Percentiles rank a stretch among this genome's conserved stretches.
Conservation (phyloP, 2,113 vertebrate genomes). For the Poicephalus meyeri region DNA sequence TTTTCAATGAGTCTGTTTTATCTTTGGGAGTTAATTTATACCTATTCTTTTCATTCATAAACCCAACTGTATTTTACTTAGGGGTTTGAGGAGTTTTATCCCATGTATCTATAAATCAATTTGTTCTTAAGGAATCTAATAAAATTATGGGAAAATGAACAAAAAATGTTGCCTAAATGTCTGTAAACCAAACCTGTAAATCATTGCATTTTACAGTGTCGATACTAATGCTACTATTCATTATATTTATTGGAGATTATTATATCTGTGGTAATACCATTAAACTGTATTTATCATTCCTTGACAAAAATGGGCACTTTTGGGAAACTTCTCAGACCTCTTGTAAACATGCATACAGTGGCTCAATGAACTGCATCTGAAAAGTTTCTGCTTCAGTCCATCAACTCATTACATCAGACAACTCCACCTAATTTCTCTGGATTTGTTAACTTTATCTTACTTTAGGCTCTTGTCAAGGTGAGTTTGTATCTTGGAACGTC, state of each 20-base stretch:
- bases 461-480: background rate
- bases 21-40: background rate
- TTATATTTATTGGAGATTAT: background rate
- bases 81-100: background rate
- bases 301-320: background rate
- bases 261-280: background rate
- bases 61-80: background rate
- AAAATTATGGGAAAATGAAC: background rate
- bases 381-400: background rate
- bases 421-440: background rate
- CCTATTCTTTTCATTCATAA: background rate
- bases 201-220: background rate
- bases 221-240: background rate
- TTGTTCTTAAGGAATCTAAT: background rate
- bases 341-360: background rate
- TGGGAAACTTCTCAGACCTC: background rate
- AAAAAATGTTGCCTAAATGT: background rate
- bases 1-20: background rate
- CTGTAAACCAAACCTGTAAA: background rate
- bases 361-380: background rate
- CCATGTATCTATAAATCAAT: background rate
- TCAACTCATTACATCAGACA: background rate
- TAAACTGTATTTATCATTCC: background rate
- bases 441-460: background rate
- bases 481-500: background rate